These are phyloP conservation scores for Dolomedes plantarius DNA, from an alignment of 2,888 invertebrate species.

Conservation along the genomic window DNA sequence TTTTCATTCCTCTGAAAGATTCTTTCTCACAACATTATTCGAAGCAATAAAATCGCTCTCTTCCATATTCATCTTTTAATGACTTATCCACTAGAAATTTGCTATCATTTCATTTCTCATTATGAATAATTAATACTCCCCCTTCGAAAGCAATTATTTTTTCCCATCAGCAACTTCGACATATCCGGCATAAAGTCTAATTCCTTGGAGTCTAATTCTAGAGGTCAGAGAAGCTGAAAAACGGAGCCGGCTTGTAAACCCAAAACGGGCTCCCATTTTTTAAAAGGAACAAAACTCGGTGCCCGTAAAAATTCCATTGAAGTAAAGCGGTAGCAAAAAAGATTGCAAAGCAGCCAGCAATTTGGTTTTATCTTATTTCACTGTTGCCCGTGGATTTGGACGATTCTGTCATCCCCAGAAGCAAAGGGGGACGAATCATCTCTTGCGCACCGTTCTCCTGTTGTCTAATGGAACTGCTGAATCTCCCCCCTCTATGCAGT, in stretches of 20 bases:
- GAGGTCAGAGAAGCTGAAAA: conserved; percentile 10
- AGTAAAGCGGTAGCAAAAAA: conserved; percentile 26
- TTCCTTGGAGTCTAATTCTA: neutral
- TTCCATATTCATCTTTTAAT: neutral
- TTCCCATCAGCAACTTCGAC: neutral
- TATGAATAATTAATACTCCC: neutral
- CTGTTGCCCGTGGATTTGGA: conserved; percentile 58
- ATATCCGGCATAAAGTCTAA: neutral
- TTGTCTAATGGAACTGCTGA: conserved; percentile 65
- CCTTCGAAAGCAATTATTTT: neutral
- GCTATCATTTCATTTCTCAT: neutral
- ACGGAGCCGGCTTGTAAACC: conserved; percentile 22
- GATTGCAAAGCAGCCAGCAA: conserved; percentile 49
- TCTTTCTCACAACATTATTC: neutral
- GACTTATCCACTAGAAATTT: neutral
- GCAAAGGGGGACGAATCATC: conserved; percentile 1
- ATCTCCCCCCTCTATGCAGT: conserved; percentile 46
- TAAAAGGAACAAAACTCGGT: conserved; percentile 30
- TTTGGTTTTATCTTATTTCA: conserved; percentile 68
- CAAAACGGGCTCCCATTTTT: conserved; percentile 24
- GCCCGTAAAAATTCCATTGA: conserved; percentile 53
- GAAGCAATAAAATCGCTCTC: neutral
- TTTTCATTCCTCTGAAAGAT: no score
- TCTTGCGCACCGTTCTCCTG: conserved; percentile 37
- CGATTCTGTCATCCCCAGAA: conserved; percentile 62